Evolutionary conservation across 2,797 vertebrate genomes (phyloP), one percentile per base, ranked within the genome.

Genomic region (Sparidentex hasta): DNA sequence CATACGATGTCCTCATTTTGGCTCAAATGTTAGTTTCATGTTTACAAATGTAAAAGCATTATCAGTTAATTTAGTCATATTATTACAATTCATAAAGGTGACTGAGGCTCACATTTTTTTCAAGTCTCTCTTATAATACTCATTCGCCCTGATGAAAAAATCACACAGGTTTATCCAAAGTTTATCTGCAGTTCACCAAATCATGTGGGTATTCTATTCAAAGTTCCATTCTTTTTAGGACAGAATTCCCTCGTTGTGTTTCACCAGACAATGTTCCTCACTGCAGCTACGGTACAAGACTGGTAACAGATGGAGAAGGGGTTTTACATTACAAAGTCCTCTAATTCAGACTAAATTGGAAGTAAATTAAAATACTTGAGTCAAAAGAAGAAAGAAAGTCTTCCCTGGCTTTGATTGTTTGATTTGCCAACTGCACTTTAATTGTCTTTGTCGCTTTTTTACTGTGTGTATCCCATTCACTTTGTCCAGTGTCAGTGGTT

Each of bases 21-120:
- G 50, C 11, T 52, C 23, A 59, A 33, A 43, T 29, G 64, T 54
- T 44, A 51, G 25, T 61, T 70, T 41, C 20, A 44, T 46, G 27
- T 25, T 20, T 12, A 29, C 43, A 14, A 51, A 62, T 23, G 7
- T 11, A 38, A 38, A 11, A 38, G 4, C 7, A 33, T 50, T 51
- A 51, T 20, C 13, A 57, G n/a, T 55, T 16, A 33, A 71, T 52
- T 2, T 61, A 41, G 7, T 21, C 6, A 47, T 27, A 38, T 50
- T 9, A 33, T 18, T 29, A n/a, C 1, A 25, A 58, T 58, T 27
- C 7, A 54, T 56, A 38, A 27, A 14, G 20, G 23, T 9, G 33
- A 58, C 44, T n/a, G n/a, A 18, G 20, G 46, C 54, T 74, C 56
- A 62, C 29, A 27, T 63, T 54, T 66, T 18, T 58, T 51, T 44